Base-by-base conservation (phyloP, 2,797 vertebrate species). In the Benthosema pterotum region DNA sequence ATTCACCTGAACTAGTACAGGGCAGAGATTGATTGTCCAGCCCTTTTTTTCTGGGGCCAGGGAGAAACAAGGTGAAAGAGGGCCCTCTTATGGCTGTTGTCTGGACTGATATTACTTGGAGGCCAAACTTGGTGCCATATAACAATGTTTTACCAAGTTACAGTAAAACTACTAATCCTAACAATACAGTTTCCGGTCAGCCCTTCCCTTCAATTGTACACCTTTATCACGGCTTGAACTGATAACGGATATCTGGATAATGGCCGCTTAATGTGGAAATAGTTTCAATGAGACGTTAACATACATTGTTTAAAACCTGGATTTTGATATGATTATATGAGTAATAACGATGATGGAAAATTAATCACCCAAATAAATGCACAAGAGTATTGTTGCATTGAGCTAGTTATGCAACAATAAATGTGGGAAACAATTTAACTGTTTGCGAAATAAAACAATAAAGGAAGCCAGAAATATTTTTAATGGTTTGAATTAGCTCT, bases 161-260 rank as follows among this genome's bases (percentile, higher is more conserved):
- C 64, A 72, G 48, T 4, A 13, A n/a, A 56, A 15, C 60, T 52
- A 32, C 62, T 38, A 61, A 59, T n/a, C n/a, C n/a, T n/a, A n/a
- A 70, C 65, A 38, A 11, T 38, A 82, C 77, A 71, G 77, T 77
- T 63, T 75, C 63, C 32, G 75, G 77, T 83, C 80, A 77, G 78
- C 71, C 72, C 79, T 74, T 84, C 81, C 45, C 49, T 32, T 48
- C 52, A 49, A 8, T 49, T 49, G 16, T 17, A 52, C 48, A 16
- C 22, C 56, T 57, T 46, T 57, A 38, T 13, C 11, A 15, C 13
- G 43, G 43, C 11, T 18, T 14, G 56, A 57, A 25, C 11, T 18
- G 14, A 46, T 19, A 46, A 4, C 8, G 45, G 45, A n/a, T 15
- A 38, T 38, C 32, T 38, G 32, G 32, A 38, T 38, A 38, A 38